A percentile compares a stretch with the other conserved stretches of the same genome.
Evolutionary conservation across 2,797 vertebrate species (phyloP).

Genomic region (Poeciliopsis paucimaculata): DNA sequence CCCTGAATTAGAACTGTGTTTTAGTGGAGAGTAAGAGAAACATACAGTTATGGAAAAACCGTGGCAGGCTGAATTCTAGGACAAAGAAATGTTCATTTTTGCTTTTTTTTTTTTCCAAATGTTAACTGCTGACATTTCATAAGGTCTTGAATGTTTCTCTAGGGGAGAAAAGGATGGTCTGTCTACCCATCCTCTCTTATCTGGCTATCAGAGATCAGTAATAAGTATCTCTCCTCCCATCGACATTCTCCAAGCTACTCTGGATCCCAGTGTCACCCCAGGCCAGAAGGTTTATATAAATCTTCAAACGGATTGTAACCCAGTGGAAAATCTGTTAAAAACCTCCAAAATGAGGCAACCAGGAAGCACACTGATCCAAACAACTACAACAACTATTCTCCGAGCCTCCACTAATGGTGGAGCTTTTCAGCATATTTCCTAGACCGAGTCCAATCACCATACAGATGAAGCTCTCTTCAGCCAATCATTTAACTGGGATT

Average conservation of each 20-base stretch:
- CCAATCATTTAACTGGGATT: not conserved
- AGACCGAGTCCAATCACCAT: not conserved
- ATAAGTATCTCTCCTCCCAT: not conserved
- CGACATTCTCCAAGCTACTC: not conserved
- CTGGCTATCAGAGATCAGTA: not conserved
- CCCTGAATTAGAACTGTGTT: constrained; percentile 10
- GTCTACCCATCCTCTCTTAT: not conserved
- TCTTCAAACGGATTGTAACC: not conserved
- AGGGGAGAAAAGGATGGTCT: constrained; percentile 31
- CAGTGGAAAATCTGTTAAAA: not conserved
- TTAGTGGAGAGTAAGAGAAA: not conserved
- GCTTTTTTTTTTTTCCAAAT: constrained; percentile 3
- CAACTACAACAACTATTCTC: not conserved
- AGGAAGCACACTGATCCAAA: not conserved
- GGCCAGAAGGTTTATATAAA: not conserved
- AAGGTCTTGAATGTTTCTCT: constrained; percentile 31
- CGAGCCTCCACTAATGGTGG: not conserved
- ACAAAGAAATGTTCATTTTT: not conserved
- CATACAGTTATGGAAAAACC: not conserved
- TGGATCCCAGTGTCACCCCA: constrained; percentile 14
- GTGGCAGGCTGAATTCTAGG: constrained; percentile 3
- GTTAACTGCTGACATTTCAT: constrained; percentile 48
- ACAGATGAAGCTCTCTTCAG: not conserved
- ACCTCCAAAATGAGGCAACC: not conserved
- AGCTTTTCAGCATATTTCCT: not conserved